Conservation (phyloP, 2,888 invertebrate genomes). For the Eulithis prunata region DNA sequence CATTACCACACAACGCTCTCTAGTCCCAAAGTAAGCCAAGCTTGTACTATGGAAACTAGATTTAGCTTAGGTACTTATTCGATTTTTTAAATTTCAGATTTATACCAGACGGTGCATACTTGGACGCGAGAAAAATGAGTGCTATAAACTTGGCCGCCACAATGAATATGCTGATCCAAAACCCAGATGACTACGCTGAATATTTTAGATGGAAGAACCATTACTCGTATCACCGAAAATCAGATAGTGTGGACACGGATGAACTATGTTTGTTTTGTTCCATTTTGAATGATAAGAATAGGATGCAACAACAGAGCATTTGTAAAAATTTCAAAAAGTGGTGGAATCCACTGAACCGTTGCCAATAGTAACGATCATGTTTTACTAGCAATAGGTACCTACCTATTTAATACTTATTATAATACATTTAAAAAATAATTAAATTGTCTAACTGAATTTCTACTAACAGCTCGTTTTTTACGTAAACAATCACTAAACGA, state of each 20-base stretch:
- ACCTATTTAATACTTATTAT: no score
- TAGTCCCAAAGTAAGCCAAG: no score
- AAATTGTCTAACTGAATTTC: no score
- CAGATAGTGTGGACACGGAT: slow-evolving; percentile 46
- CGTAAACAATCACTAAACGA: no score
- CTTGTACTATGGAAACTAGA: no score
- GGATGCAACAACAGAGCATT: slow-evolving; percentile 38
- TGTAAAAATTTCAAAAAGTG: slow-evolving; percentile 45
- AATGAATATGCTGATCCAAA: slow-evolving; percentile 45
- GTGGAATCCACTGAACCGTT: slow-evolving; percentile 44
- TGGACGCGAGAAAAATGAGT: slow-evolving; percentile 45
- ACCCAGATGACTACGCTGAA: slow-evolving; percentile 44
- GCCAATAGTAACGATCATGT: slow-evolving; percentile 18
- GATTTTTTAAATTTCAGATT: slow-evolving; percentile 50
- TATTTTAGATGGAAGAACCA: slow-evolving; percentile 53
- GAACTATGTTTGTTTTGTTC: slow-evolving; percentile 51
- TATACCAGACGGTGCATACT: slow-evolving; percentile 48
- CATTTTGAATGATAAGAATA: slow-evolving; percentile 43
- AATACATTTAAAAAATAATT: no score
- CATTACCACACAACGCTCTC: no score
- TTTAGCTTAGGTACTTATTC: slow-evolving; percentile 66
- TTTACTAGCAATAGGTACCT: no score
- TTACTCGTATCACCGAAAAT: slow-evolving; percentile 46
- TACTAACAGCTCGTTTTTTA: no score
- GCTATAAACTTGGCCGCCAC: slow-evolving; percentile 41